Evolutionary conservation across 2,797 vertebrate genomes (phyloP), one percentile per base, ranked within the genome.

Genomic region (Caiman crocodilus): DNA sequence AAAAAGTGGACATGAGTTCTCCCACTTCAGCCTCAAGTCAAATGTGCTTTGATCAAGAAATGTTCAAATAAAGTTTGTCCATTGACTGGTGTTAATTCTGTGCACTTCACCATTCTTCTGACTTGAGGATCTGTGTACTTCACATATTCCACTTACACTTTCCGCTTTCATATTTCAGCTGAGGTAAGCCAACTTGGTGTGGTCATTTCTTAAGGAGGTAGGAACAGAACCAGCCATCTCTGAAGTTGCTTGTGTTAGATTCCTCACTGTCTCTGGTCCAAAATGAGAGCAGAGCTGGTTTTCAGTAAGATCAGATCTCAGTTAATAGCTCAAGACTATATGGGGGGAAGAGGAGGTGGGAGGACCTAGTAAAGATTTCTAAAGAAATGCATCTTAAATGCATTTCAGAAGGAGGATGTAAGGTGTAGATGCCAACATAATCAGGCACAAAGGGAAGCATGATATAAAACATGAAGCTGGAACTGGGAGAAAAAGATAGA

Each of bases 401-500:
- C 69, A 61, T 58, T 94, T 78, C 60, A 85, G 86, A 86, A 82
- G 64, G 94, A 85, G 73, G 56, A 28, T 91, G 78, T 91, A 82
- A 75, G 84, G 58, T 87, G 55, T 93, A 77, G 84, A 76, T 79
- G 57, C 82, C 95, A 75, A 94, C 84, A 84, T 87, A 90, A 58
- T 79, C 60, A 88, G 73, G 64, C 87, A 94, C 82, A 90, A 88
- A 91, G 90, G 93, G 94, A 93, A 91, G 80, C 61, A 13, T 90
- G 88, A 92, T 94, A 82, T 61, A 93, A 91, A 84, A 76, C 76
- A 64, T 61, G 64, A 56, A 85, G 80, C 88, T 91, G 82, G 69
- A 96, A 93, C 94, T 86, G 76, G 91, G 91, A 94, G 92, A 96
- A 94, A 20, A 86, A 94, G 93, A 96, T 94, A 97, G 92, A 7